Conservation (phyloP, 2,797 vertebrate genomes). For the Sebastes nivosus region DNA sequence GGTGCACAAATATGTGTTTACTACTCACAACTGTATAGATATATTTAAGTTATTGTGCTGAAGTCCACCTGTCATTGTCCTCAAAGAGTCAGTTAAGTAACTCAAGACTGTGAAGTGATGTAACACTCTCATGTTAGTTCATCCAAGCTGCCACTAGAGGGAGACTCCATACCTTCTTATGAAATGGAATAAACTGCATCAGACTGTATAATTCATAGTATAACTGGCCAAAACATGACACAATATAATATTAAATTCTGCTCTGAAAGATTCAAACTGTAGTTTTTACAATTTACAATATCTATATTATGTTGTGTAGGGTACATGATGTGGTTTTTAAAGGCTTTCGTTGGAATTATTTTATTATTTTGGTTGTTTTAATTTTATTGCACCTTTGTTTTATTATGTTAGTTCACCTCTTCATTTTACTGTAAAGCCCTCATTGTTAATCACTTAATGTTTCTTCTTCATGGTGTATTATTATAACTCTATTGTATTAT, state of each 20-base stretch:
- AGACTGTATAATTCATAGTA: rapidly evolving
- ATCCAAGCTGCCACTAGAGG: slow-evolving; percentile 40
- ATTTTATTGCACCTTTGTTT: background rate
- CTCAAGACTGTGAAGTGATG: slow-evolving; percentile 51
- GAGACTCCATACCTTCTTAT: background rate
- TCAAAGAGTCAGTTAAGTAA: slow-evolving; percentile 64
- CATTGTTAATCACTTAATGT: background rate
- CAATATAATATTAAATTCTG: background rate
- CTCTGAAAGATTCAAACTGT: too few relatives aligned
- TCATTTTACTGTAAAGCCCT: background rate
- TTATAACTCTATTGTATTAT: too few relatives aligned
- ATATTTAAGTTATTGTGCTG: background rate
- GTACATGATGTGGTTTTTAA: background rate
- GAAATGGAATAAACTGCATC: background rate
- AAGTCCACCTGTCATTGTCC: slow-evolving; percentile 5
- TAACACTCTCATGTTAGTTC: slow-evolving; percentile 58
- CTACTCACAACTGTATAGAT: background rate
- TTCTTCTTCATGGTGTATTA: too few relatives aligned
- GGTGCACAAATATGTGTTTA: background rate
- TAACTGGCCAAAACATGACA: background rate
- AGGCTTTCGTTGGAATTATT: background rate
- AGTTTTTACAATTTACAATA: background rate
- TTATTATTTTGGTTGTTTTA: background rate
- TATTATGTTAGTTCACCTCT: background rate
- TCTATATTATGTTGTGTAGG: background rate